These are phyloP conservation scores for Botrylloides violaceus DNA, from an alignment of 23 tunicate genomes.

Conservation along the genomic window DNA sequence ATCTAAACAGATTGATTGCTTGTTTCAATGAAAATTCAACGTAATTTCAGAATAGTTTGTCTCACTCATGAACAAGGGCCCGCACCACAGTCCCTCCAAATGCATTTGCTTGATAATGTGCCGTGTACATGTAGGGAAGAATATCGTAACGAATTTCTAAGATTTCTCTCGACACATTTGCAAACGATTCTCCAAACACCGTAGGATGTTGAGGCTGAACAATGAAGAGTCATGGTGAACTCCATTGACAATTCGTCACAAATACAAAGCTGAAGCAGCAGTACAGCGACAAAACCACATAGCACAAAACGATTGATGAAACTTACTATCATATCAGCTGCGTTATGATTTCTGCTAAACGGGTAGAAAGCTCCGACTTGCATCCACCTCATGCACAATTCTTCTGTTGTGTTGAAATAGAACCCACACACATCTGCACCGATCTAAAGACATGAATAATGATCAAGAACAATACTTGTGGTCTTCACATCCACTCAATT, in stretches of 20 bases:
- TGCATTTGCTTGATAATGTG: constrained; percentile 30
- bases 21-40: too few relatives aligned
- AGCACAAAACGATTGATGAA: background rate
- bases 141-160: constrained; percentile 60
- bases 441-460: constrained; percentile 28
- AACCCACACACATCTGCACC: constrained; percentile 98
- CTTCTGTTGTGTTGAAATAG: constrained; percentile 79
- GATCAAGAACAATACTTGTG: constrained; percentile 1
- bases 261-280: background rate
- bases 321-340: constrained; percentile 51
- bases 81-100: constrained; percentile 80
- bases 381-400: constrained; percentile 95
- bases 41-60: background rate
- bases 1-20: constrained; percentile 30
- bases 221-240: background rate
- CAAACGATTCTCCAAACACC: constrained; percentile 50
- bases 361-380: constrained; percentile 99
- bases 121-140: constrained; percentile 83
- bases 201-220: constrained; percentile 95
- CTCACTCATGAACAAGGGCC: constrained; percentile 80
- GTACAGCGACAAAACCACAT: background rate
- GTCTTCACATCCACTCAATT: background rate
- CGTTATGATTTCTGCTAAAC: constrained; percentile 94
- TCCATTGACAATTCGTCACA: background rate
- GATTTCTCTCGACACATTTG: constrained; percentile 31